Evolutionary conservation across 2,888 invertebrate genomes (phyloP), one percentile per base, ranked within the genome.

Genomic region (Girardia tigrina): DNA sequence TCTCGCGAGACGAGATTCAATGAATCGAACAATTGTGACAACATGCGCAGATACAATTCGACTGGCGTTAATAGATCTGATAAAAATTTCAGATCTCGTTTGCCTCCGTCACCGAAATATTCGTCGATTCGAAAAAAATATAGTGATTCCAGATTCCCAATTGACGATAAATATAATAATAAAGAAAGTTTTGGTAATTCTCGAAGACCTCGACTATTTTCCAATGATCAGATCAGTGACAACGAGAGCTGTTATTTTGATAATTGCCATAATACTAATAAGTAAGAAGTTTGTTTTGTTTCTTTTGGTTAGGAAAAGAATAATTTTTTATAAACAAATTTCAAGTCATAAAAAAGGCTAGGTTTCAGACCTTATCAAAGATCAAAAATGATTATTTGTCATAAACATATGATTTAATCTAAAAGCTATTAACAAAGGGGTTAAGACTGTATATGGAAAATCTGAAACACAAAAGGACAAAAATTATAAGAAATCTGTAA

Each of bases 241-340:
- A 36, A 36, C 16, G 56, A 56, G 23, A 56, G 56, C 23, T 56
- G 56, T 16, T 56, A 56, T 56, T 56, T 56, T n/a, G 56, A 56
- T 6, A 56, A 56, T 56, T 56, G 56, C n/a, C 23, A 56, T n/a
- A 56, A 56, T 56, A 56, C 56, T 56, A 56, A 56, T 56, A 56
- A 56, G 56, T 56, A 56, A 12, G 56, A 36, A n/a, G n/a, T n/a
- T n/a, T n/a, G n/a, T n/a, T n/a, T n/a, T n/a, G n/a, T n/a, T n/a
- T n/a, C n/a, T n/a, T n/a, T n/a, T n/a, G n/a, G n/a, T n/a, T n/a
- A n/a, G n/a, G n/a, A n/a, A n/a, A n/a, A n/a, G n/a, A n/a, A n/a
- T n/a, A n/a, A n/a, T n/a, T n/a, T n/a, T n/a, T n/a, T n/a, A n/a
- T n/a, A n/a, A n/a, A n/a, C n/a, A n/a, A n/a, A n/a, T n/a, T n/a